Percentiles rank a stretch among this genome's conserved stretches.
Evolutionary conservation across 2,797 vertebrate genomes (phyloP).

Genomic region (Brachyrhaphis roseni): DNA sequence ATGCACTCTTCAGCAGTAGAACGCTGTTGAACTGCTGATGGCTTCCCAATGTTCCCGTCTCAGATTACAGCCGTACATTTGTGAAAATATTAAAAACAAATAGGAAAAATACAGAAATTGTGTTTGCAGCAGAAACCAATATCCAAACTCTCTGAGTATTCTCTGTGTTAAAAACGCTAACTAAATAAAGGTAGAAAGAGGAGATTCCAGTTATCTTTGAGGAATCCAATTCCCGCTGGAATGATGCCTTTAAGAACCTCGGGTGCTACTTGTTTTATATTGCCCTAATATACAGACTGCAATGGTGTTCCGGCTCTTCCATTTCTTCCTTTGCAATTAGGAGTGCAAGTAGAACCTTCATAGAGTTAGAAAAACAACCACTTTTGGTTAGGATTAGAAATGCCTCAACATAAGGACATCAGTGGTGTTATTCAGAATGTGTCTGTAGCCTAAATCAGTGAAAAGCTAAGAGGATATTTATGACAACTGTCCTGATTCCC

Average conservation of each 20-base stretch:
- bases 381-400: conserved; percentile 14
- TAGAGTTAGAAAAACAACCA: conserved; percentile 20
- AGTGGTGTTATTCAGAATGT: conserved; percentile 23
- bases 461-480: conserved; percentile 2
- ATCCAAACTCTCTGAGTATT: background rate
- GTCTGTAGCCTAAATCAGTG: conserved; percentile 3
- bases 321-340: background rate
- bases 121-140: background rate
- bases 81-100: background rate
- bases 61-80: background rate
- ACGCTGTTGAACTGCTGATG: background rate
- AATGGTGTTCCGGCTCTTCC: conserved; percentile 35
- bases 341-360: background rate
- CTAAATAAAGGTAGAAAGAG: background rate
- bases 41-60: background rate
- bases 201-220: background rate
- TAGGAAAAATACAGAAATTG: background rate
- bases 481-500: background rate
- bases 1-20: background rate
- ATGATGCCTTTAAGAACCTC: background rate
- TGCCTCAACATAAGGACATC: background rate
- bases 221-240: background rate
- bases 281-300: conserved; percentile 13
- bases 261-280: conserved; percentile 10
- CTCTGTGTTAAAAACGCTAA: background rate